A percentile compares a stretch with the other conserved stretches of the same genome.
Conservation (phyloP, 2,888 invertebrate genomes). For the Isoperla grammatica region DNA sequence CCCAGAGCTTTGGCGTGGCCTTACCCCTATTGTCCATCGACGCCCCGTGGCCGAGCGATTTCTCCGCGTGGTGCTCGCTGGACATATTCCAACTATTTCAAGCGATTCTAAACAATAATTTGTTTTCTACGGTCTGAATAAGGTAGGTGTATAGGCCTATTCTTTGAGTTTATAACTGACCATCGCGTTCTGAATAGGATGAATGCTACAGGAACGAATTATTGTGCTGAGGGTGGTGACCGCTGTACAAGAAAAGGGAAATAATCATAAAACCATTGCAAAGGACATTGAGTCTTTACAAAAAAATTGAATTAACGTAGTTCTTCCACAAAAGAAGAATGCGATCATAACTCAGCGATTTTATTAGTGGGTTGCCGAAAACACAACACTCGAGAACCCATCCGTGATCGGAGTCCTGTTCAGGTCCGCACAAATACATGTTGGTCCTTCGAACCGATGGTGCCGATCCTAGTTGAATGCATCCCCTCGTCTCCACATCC, state of each 20-base stretch:
- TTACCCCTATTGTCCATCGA: background rate
- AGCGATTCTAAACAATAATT: constrained; percentile 15
- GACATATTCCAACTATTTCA: background rate
- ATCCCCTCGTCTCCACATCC: constrained; percentile 11
- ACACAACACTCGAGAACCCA: too few relatives aligned
- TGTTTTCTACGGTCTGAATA: constrained; percentile 13
- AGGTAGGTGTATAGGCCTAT: background rate
- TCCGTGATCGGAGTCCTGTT: background rate
- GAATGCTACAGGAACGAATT: constrained; percentile 10
- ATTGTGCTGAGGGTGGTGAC: too few relatives aligned
- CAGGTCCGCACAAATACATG: too few relatives aligned
- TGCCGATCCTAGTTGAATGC: background rate
- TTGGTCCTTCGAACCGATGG: too few relatives aligned
- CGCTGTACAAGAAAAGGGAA: too few relatives aligned
- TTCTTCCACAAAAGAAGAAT: too few relatives aligned
- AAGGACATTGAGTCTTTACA: too few relatives aligned
- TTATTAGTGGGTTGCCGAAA: too few relatives aligned
- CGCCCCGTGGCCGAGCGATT: constrained; percentile 13
- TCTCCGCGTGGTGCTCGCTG: background rate
- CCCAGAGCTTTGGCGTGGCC: background rate
- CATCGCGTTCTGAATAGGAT: constrained; percentile 2
- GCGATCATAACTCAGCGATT: too few relatives aligned
- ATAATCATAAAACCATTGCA: too few relatives aligned
- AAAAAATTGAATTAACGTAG: too few relatives aligned
- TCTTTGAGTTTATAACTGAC: constrained; percentile 17